A percentile compares a stretch with the other conserved stretches of the same genome.
phyloP scores from a whole-genome alignment of 2,888 invertebrate genomes.

The Agrenia bidenticulata region DNA sequence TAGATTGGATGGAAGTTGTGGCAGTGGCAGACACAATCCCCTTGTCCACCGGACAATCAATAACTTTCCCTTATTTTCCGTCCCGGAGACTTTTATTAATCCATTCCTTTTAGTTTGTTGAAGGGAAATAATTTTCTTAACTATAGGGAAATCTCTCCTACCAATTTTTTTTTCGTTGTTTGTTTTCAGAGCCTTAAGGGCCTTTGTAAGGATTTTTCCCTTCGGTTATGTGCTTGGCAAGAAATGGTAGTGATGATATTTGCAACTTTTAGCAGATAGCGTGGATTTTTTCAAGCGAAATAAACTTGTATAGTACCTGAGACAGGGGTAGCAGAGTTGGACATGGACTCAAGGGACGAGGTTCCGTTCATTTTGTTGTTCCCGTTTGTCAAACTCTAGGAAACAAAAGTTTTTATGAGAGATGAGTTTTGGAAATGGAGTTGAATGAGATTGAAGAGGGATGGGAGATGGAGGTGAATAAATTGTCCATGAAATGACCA shows the following conservation, averaged over 20 bases:
- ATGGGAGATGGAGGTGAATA: no score
- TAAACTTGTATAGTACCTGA: constrained; percentile 19
- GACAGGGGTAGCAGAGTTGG: constrained; percentile 6
- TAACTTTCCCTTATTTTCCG: constrained; percentile 15
- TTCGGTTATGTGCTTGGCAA: no score
- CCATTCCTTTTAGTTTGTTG: constrained; percentile 12
- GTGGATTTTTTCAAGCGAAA: no score
- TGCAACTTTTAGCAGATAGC: no score
- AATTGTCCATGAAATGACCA: no score
- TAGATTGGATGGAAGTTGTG: no score
- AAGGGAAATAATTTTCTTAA: not conserved
- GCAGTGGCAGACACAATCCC: not conserved
- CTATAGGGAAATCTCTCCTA: not conserved
- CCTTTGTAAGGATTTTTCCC: no score
- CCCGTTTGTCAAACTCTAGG: constrained; percentile 12
- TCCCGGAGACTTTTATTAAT: constrained; percentile 19
- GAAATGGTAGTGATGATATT: no score
- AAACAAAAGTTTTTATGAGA: not conserved
- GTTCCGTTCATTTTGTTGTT: constrained; percentile 17
- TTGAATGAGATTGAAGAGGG: no score
- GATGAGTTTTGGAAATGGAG: no score
- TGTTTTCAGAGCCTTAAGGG: no score
- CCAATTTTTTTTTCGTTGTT: no score
- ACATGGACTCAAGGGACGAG: constrained; percentile 9
- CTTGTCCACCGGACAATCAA: constrained; percentile 13